phyloP scores from a whole-genome alignment of 2,113 vertebrate species.

The Elanoides forficatus region DNA sequence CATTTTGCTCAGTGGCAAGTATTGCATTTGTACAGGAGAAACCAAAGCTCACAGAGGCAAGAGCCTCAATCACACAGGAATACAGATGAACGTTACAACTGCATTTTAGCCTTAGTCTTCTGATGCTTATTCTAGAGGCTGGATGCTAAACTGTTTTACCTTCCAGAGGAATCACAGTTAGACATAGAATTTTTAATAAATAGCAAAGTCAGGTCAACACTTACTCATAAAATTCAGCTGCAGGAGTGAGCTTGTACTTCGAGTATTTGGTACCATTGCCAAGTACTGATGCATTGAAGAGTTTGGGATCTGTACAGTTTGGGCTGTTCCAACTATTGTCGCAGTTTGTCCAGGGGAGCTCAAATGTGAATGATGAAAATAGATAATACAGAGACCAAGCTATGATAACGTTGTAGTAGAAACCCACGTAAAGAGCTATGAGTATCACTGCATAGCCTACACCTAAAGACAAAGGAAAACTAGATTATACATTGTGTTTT shows the following conservation, averaged over 20 bases:
- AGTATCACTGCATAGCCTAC: constrained; percentile 97
- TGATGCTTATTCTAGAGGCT: background rate
- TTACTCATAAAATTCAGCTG: constrained; percentile 98
- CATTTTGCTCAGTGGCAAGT: background rate
- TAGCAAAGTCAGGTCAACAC: constrained; percentile 50
- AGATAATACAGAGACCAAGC: constrained; percentile 98
- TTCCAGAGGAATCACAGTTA: background rate
- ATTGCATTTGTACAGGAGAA: background rate
- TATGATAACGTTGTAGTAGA: constrained; percentile 99
- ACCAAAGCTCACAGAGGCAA: background rate
- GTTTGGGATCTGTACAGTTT: constrained; percentile 87
- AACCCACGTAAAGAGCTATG: constrained; percentile 96
- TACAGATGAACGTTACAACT: background rate
- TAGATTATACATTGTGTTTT: background rate
- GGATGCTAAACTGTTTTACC: background rate
- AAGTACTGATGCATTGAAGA: constrained; percentile 80
- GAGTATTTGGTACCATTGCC: constrained; percentile 85
- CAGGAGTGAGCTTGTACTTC: constrained; percentile 93
- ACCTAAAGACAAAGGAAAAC: constrained; percentile 73
- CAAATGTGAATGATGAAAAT: constrained; percentile 88
- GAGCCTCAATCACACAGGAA: background rate
- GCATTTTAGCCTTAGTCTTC: background rate
- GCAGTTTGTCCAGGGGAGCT: constrained; percentile 91
- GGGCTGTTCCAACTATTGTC: constrained; percentile 89
- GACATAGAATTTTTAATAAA: background rate